Conservation (phyloP, 1,140 invertebrate genomes). For the Euglossa dilemma region DNA sequence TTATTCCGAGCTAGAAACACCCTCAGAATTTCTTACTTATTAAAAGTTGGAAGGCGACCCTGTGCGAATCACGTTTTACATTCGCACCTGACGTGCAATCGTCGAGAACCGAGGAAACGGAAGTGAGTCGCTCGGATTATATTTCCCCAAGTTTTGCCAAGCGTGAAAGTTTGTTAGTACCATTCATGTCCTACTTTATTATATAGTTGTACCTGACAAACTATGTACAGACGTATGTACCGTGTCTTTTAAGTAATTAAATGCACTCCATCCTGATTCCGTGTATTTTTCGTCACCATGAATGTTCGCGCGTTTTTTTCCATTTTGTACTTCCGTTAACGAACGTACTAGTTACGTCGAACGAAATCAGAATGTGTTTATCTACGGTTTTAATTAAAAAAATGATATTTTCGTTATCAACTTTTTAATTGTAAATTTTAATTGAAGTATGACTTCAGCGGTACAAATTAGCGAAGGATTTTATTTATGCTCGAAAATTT, state of each 20-base stretch:
- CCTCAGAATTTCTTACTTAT: constrained; percentile 41
- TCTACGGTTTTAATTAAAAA: too few species aligned
- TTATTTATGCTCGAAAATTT: too few species aligned
- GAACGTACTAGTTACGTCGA: neutral
- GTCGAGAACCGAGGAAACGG: constrained; percentile 14
- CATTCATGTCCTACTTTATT: constrained; percentile 14
- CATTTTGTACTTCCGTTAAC: neutral
- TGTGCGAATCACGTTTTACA: constrained; percentile 48
- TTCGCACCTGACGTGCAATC: constrained; percentile 38
- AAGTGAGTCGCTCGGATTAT: constrained; percentile 40
- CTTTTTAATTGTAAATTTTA: too few species aligned
- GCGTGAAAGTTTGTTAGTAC: constrained; percentile 35
- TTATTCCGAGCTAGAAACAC: constrained; percentile 41
- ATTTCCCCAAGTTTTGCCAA: constrained; percentile 47
- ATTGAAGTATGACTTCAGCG: too few species aligned
- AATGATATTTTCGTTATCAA: too few species aligned
- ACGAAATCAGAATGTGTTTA: too few species aligned
- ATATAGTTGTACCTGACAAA: constrained; percentile 14
- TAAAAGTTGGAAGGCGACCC: constrained; percentile 53
- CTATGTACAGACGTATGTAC: neutral
- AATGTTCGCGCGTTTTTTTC: neutral
- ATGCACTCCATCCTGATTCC: neutral
- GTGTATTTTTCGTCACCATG: constrained; percentile 7
- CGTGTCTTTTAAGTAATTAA: constrained; percentile 33
- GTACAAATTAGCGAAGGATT: too few species aligned